phyloP scores from a whole-genome alignment of 2,888 invertebrate species.

The Netelia virgata region DNA sequence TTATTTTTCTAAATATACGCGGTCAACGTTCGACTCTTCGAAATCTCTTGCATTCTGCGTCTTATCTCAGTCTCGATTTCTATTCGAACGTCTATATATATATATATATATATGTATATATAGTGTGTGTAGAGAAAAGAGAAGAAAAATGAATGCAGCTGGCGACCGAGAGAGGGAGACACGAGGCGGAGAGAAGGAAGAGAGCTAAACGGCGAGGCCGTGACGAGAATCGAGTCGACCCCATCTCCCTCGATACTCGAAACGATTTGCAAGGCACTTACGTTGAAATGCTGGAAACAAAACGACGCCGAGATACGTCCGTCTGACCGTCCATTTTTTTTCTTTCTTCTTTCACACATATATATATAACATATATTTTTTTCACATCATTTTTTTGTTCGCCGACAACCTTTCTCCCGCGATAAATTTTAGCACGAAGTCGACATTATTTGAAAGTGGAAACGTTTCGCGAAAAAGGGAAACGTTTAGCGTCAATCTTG shows the following conservation, averaged over 20 bases:
- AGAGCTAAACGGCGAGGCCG: constrained; percentile 34
- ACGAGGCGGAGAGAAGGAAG: not conserved
- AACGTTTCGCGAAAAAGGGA: too few relatives aligned
- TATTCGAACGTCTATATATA: constrained; percentile 33
- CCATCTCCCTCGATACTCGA: constrained; percentile 22
- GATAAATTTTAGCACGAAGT: too few relatives aligned
- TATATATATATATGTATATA: too few relatives aligned
- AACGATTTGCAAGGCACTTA: constrained; percentile 65
- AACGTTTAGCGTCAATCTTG: too few relatives aligned
- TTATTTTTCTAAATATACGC: constrained; percentile 8
- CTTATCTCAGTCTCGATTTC: not conserved
- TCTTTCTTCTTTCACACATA: not conserved
- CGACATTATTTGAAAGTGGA: too few relatives aligned
- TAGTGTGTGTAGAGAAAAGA: not conserved
- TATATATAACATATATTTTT: too few relatives aligned
- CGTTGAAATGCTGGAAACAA: constrained; percentile 9
- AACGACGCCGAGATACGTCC: not conserved
- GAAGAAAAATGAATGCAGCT: constrained; percentile 54
- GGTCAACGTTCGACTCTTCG: constrained; percentile 36
- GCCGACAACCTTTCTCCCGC: too few relatives aligned
- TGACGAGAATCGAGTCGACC: constrained; percentile 28
- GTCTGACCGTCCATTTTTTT: not conserved
- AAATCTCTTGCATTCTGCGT: not conserved
- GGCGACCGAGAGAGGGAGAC: constrained; percentile 9
- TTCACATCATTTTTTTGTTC: too few relatives aligned